Conservation (phyloP, 1,140 invertebrate genomes). For the Elysia chlorotica region DNA sequence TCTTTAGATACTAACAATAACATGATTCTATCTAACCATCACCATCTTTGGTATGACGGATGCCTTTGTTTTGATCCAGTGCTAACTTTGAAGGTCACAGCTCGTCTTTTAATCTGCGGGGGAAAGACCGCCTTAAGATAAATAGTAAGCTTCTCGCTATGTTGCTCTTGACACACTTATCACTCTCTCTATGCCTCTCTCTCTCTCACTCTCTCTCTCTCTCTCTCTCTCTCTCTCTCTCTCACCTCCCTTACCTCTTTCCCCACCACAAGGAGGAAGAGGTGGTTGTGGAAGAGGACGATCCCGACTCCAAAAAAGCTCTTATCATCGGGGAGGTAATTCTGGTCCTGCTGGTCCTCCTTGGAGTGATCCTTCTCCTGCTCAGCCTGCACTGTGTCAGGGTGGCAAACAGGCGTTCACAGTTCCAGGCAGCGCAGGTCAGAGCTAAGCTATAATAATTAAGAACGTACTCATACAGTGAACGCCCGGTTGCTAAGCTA, state of each 20-base stretch:
- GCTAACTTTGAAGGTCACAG: background rate
- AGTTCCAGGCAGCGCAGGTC: background rate
- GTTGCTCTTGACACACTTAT: background rate
- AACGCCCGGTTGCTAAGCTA: no score
- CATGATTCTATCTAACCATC: background rate
- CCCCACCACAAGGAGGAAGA: no score
- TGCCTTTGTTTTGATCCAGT: background rate
- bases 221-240: conserved; percentile 18
- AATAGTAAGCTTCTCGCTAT: background rate
- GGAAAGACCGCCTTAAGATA: background rate
- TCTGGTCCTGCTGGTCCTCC: background rate
- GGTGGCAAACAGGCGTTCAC: background rate
- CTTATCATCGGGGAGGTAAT: no score
- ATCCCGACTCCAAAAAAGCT: no score
- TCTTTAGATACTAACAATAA: background rate
- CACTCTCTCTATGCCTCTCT: background rate
- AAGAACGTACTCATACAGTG: no score
- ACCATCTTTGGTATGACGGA: no score
- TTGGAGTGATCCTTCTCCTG: background rate
- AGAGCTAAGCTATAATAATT: no score
- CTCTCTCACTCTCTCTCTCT: conserved; percentile 5
- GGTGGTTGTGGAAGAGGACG: no score
- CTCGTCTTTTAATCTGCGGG: background rate
- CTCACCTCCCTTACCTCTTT: conserved; percentile 3
- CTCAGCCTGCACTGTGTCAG: background rate